Evolutionary conservation across 2,797 vertebrate genomes (phyloP).

Genomic region (Gastrophryne carolinensis): DNA sequence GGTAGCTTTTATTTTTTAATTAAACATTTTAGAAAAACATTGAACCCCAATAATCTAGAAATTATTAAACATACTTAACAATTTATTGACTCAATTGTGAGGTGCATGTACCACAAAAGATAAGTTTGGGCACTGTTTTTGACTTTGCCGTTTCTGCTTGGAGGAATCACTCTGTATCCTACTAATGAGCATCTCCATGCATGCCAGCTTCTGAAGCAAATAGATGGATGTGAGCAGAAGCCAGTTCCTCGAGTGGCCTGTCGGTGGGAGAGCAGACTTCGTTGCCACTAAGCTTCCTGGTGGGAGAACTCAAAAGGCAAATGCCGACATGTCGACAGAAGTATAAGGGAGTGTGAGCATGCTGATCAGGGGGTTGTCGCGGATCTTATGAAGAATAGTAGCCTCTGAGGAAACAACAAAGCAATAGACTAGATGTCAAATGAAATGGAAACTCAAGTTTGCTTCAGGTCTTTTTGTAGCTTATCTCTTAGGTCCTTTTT

Average conservation of each 20-base stretch:
- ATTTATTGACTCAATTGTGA: too few relatives aligned
- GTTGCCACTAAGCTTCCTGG: not conserved
- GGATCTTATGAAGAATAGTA: constrained; percentile 12
- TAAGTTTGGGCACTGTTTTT: too few relatives aligned
- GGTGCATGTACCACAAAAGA: too few relatives aligned
- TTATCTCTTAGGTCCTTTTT: not conserved
- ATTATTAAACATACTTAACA: too few relatives aligned
- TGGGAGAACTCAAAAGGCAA: constrained; percentile 23
- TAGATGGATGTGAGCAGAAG: constrained; percentile 8
- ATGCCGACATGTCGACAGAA: constrained; percentile 14
- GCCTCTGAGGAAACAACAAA: not conserved
- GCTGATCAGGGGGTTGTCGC: not conserved
- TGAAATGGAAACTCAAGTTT: not conserved
- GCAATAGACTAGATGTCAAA: not conserved
- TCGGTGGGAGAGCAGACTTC: constrained; percentile 7
- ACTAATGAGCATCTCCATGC: constrained; percentile 38
- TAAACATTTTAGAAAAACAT: too few relatives aligned
- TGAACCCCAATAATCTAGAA: too few relatives aligned
- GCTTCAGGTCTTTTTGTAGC: not conserved
- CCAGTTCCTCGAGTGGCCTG: constrained; percentile 34
- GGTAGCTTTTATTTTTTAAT: too few relatives aligned
- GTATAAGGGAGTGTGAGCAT: not conserved
- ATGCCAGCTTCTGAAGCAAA: constrained; percentile 19
- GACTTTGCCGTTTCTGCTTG: not conserved
- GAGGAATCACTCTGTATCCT: constrained; percentile 16